These are phyloP conservation scores for Eilema depressum DNA, from an alignment of 2,888 invertebrate species.

Conservation along the genomic window DNA sequence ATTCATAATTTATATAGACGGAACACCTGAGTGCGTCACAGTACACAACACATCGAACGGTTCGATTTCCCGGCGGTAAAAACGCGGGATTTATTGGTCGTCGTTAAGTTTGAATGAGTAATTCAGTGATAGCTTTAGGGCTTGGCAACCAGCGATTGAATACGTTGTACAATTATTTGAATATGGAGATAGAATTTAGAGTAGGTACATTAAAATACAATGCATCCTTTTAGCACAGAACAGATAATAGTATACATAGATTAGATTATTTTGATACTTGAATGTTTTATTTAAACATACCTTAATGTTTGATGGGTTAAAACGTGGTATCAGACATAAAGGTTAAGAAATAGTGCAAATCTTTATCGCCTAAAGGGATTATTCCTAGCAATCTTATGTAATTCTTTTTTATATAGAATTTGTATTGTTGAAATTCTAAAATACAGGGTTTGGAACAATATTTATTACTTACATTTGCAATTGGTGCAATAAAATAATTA, in stretches of 20 bases:
- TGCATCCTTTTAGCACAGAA: too few species aligned
- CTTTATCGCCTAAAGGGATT: too few species aligned
- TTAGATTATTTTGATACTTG: neutral
- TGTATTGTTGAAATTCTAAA: too few species aligned
- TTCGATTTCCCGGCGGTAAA: conserved; percentile 55
- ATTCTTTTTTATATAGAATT: too few species aligned
- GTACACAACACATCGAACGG: conserved; percentile 23
- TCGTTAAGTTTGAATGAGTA: conserved; percentile 71
- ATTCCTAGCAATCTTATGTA: too few species aligned
- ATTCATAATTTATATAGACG: neutral
- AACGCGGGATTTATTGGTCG: conserved; percentile 65
- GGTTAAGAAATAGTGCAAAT: neutral
- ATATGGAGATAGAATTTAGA: neutral
- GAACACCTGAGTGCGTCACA: conserved; percentile 6
- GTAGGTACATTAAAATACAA: neutral
- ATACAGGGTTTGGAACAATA: too few species aligned
- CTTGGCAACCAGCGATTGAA: conserved; percentile 29
- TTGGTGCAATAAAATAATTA: neutral
- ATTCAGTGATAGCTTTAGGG: conserved; percentile 55
- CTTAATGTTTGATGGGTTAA: neutral
- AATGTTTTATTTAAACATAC: neutral
- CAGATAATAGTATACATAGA: too few species aligned
- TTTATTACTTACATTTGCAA: too few species aligned
- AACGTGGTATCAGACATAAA: neutral
- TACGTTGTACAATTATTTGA: neutral